Base-by-base conservation (phyloP, 2,888 invertebrate species). In the Mesorhabditis spiculigera region DNA sequence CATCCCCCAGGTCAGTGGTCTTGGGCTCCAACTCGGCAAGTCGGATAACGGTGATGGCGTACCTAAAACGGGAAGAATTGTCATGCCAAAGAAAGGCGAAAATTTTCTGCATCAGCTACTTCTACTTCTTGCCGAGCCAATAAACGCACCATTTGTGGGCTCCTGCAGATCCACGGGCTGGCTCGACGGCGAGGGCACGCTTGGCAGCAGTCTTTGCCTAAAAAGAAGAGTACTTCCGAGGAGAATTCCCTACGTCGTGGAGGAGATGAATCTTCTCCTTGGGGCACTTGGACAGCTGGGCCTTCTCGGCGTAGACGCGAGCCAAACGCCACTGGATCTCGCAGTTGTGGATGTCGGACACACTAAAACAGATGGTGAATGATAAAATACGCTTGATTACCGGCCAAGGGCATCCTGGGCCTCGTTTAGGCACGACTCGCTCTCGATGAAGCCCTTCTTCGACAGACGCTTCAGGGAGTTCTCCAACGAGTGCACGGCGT, bases 301-400 rank as follows among this genome's bases (percentile, higher is more conserved):
- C 76, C 71, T 82, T 74, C 70, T 81, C 81, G 62, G 74, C 69
- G 43, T 74, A 70, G 13, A 76, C 69, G 44, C 81, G 78, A 62
- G 77, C 82, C 4, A 81, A 66, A 43, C 81, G 74, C 81, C 81
- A 81, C 45, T 75, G 74, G 64, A 81, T 71, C 61, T 81, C 82
- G 43, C 76, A 68, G 70, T 78, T 82, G 69, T 82, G 76, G 63
- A 75, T 61, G 63, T 81, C 80, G n/a, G 70, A 71, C 5, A 75
- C 74, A 68, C 81, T 81, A 16, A 42, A 73, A 70, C n/a, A 10
- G 28, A n/a, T 58, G 8, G 28, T 44, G 43, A 66, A 45, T 61
- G 63, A 5, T 13, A 41, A 77, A 66, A 63, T 5, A 43, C 42
- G 42, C 5, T 45, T 65, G 28, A 28, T 43, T 41, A 73, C 75